Base-by-base conservation (phyloP, 2,113 vertebrate species). In the Oryzias melastigma region DNA sequence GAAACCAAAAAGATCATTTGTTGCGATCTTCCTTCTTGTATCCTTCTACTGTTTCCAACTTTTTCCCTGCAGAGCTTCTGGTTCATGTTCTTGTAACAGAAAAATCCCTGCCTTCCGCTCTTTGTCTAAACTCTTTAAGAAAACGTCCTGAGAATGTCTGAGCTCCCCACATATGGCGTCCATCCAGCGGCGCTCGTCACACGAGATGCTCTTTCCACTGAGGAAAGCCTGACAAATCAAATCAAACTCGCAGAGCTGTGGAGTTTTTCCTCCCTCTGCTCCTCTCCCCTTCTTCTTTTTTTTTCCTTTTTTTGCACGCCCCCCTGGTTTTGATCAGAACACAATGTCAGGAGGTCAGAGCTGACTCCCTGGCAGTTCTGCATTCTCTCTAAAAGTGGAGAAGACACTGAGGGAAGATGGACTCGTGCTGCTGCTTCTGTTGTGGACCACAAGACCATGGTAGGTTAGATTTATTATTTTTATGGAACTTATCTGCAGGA, bases 371-470 rank as follows among this genome's bases (percentile, higher is more conserved):
- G 76, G 68, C 72, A 75, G 77, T 84, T 85, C 65, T 66, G 77
- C 56, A 24, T 84, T 86, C 85, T 65, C 77, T 71, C 60, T 73
- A 71, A 91, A 86, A 87, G 82, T 73, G 63, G 63, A 51, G 80
- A 59, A 77, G 79, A 46, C 73, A 62, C 64, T 51, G 58, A 57
- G 77, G 52, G 63, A 52, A 62, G 78, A 92, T 92, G 91, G 85
- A 88, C 55, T 62, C 89, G n/a, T 91, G 91, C 87, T 92, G 88
- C 55, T 91, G 90, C 65, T 70, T 83, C 50, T 90, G 89, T 46
- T 20, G 58, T 0, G 40, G 71, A 65, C 67, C 52, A 1, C 59
- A 27, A 3, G 2, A 71, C 47, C 35, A 12, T 12, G 90, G 90
- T 91, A 90, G 66, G 91, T 52, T 49, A 62, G 1, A 24, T 75